A percentile compares a stretch with the other conserved stretches of the same genome.
These are phyloP conservation scores for Epizoanthus rinbou DNA, from an alignment of 92 coral and sea anemone genomes.

Conservation along the genomic window DNA sequence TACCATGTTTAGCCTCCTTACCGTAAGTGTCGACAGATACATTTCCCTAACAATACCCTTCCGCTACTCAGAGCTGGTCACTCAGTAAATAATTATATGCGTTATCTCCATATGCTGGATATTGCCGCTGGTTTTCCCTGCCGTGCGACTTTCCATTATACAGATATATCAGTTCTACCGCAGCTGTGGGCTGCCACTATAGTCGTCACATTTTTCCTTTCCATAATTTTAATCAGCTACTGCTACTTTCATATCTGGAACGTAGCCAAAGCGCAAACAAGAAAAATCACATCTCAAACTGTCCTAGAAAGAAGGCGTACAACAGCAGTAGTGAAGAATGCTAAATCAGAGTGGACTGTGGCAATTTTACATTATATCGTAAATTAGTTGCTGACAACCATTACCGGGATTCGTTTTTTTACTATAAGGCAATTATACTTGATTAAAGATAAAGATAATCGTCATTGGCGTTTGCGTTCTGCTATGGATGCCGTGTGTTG, in stretches of 20 bases:
- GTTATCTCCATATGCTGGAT: background rate
- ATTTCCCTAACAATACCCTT: background rate
- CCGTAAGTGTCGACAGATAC: conserved; percentile 7
- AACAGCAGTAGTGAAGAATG: background rate
- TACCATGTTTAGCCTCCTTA: background rate
- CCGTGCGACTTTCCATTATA: background rate
- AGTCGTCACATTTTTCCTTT: background rate
- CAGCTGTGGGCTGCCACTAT: background rate
- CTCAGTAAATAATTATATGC: background rate
- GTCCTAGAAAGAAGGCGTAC: conserved; percentile 1
- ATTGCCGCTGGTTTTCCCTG: background rate
- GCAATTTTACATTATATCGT: too few relatives aligned
- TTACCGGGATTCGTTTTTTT: too few relatives aligned
- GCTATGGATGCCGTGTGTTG: conserved; percentile 5
- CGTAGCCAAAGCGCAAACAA: conserved; percentile 3
- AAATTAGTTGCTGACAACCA: too few relatives aligned
- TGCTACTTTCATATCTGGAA: conserved; percentile 7
- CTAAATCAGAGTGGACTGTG: background rate
- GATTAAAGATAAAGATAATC: too few relatives aligned
- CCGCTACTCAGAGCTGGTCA: background rate
- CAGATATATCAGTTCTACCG: background rate
- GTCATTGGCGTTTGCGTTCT: background rate
- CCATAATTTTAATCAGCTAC: background rate
- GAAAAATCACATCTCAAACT: background rate
- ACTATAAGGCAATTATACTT: too few relatives aligned